phyloP scores from a whole-genome alignment of 2,113 vertebrate genomes.

The Amblyopsis rosae region DNA sequence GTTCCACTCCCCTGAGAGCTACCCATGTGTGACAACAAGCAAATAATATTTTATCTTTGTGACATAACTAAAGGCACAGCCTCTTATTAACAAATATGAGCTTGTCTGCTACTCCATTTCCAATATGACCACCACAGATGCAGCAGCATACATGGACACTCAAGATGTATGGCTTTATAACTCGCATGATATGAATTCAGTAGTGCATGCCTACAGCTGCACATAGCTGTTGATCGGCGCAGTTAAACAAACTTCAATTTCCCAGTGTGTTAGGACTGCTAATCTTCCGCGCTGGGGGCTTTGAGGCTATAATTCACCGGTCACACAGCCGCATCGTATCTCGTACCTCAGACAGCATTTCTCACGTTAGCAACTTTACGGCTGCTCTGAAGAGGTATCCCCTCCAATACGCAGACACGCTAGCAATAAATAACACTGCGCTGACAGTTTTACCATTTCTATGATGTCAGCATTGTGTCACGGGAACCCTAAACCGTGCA shows the following conservation, averaged over 20 bases:
- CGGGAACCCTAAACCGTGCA: slow-evolving; percentile 15
- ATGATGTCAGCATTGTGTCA: slow-evolving; percentile 36
- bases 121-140: slow-evolving; percentile 48
- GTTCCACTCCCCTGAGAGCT: slow-evolving; percentile 19
- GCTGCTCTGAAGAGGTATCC: slow-evolving; percentile 14
- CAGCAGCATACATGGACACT: slow-evolving; percentile 53
- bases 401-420: slow-evolving; percentile 18
- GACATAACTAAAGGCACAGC: slow-evolving; percentile 34
- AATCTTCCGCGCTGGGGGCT: slow-evolving; percentile 50
- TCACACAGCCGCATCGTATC: slow-evolving; percentile 18
- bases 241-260: slow-evolving; percentile 73
- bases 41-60: slow-evolving; percentile 26
- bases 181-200: slow-evolving; percentile 70
- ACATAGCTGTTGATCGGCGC: slow-evolving; percentile 55
- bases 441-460: slow-evolving; percentile 40
- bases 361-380: slow-evolving; percentile 31
- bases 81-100: slow-evolving; percentile 59
- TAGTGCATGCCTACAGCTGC: slow-evolving; percentile 53
- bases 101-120: slow-evolving; percentile 52
- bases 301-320: slow-evolving; percentile 56
- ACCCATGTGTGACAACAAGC: slow-evolving; percentile 31
- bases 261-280: slow-evolving; percentile 61
- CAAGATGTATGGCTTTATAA: slow-evolving; percentile 64
- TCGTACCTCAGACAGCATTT: slow-evolving; percentile 31
- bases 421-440: slow-evolving; percentile 36